Conservation (phyloP, 1,140 invertebrate genomes). For the Rhopalosiphum maidis region DNA sequence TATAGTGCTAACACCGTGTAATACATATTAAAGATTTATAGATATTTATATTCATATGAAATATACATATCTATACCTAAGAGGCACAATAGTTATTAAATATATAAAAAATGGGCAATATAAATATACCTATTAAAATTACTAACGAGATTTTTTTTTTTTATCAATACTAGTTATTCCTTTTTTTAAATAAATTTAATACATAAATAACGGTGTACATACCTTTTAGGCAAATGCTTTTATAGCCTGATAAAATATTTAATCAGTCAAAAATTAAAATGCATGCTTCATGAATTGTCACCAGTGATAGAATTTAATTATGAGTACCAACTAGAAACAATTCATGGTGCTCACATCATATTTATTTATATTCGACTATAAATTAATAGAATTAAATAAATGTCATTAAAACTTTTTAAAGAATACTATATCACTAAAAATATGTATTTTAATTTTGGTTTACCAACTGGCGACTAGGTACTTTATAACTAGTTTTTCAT, state of each 20-base stretch:
- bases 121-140: not conserved
- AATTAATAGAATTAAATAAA: not conserved
- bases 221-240: not conserved
- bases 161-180: not conserved
- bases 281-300: constrained; percentile 50
- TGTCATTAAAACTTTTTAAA: not conserved
- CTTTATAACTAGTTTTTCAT: not conserved
- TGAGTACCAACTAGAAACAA: constrained; percentile 47
- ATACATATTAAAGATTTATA: no score
- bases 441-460: not conserved
- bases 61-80: no score
- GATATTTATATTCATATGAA: no score
- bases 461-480: not conserved
- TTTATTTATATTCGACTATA: not conserved
- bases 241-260: not conserved
- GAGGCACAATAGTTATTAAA: not conserved
- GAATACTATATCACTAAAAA: not conserved
- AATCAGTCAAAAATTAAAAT: constrained; percentile 31
- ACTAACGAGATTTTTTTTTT: not conserved
- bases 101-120: not conserved
- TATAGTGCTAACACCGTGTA: no score
- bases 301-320: constrained; percentile 49
- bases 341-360: constrained; percentile 33
- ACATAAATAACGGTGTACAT: not conserved
- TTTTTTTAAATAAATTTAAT: no score